Evolutionary conservation across 92 coral and sea anemone genomes (phyloP).

Genomic region (Zoanthus sansibaricus): DNA sequence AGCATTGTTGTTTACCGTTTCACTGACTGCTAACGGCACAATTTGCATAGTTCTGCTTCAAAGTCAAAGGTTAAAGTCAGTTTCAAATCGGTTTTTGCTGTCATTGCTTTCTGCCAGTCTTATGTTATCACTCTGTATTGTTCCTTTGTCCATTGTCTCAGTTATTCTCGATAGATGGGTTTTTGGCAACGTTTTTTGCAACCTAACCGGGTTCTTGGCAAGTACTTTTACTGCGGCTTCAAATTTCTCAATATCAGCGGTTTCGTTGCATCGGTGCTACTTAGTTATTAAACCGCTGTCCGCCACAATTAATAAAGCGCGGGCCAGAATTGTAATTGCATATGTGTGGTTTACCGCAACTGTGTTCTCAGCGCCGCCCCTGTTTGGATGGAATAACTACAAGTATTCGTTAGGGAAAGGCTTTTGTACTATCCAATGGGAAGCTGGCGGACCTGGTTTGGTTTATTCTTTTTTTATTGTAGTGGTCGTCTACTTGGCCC

Average conservation of each 20-base stretch:
- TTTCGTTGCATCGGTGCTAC: constrained; percentile 90
- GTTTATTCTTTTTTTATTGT: constrained; percentile 71
- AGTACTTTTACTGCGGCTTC: constrained; percentile 77
- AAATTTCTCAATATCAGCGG: constrained; percentile 74
- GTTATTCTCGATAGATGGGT: constrained; percentile 85
- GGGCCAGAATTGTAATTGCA: constrained; percentile 76
- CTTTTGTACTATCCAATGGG: constrained; percentile 84
- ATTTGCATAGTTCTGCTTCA: constrained; percentile 71
- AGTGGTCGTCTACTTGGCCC: constrained; percentile 62
- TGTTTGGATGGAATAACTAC: constrained; percentile 90
- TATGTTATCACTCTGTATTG: constrained; percentile 57
- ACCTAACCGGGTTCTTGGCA: constrained; percentile 73
- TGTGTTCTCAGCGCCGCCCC: constrained; percentile 75
- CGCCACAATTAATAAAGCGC: constrained; percentile 68
- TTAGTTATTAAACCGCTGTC: constrained; percentile 88
- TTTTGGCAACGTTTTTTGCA: constrained; percentile 80
- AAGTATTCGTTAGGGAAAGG: constrained; percentile 80
- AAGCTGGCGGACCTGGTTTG: constrained; percentile 78
- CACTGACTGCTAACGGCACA: constrained; percentile 78
- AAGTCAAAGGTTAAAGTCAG: constrained; percentile 70
- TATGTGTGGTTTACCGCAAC: constrained; percentile 88
- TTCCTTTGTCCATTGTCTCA: constrained; percentile 79
- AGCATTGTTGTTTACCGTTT: constrained; percentile 63
- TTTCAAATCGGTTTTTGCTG: constrained; percentile 70
- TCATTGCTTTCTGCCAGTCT: constrained; percentile 75